phyloP scores from a whole-genome alignment of 2,888 invertebrate genomes.

The Phania funesta region DNA sequence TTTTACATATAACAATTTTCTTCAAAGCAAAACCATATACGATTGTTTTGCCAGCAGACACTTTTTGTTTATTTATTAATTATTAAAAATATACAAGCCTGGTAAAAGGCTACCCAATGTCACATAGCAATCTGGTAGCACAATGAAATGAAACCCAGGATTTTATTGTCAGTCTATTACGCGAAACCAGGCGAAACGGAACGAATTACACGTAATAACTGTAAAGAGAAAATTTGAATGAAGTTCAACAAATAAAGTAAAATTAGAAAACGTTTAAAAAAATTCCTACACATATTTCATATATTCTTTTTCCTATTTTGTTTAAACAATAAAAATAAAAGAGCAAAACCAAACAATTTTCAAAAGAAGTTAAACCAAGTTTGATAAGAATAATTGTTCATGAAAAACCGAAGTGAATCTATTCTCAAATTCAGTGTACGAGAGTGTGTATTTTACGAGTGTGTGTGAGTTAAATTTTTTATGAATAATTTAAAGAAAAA shows the following conservation, averaged over 20 bases:
- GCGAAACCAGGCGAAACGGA: constrained; percentile 62
- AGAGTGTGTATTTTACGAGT: constrained; percentile 19
- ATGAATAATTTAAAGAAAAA: constrained; percentile 5
- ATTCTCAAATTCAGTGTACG: background rate
- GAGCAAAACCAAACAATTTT: background rate
- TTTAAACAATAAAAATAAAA: constrained; percentile 12
- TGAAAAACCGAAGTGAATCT: constrained; percentile 35
- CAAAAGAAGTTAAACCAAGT: background rate
- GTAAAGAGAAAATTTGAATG: constrained; percentile 61
- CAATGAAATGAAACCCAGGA: constrained; percentile 41
- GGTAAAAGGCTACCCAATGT: background rate
- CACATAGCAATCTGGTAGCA: constrained; percentile 15
- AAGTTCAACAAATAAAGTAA: constrained; percentile 41
- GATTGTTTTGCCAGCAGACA: too few species aligned
- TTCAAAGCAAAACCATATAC: too few species aligned
- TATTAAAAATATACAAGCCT: background rate
- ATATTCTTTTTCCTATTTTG: constrained; percentile 16
- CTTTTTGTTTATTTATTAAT: too few species aligned
- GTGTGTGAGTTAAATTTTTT: background rate
- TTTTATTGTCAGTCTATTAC: constrained; percentile 55
- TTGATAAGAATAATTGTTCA: background rate
- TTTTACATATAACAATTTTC: too few species aligned
- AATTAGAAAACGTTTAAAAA: constrained; percentile 42
- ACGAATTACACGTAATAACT: constrained; percentile 58
- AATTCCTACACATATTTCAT: constrained; percentile 33